A percentile compares a stretch with the other conserved stretches of the same genome.
These are phyloP conservation scores for Agelastica alni DNA, from an alignment of 2,888 invertebrate genomes.

Conservation along the genomic window DNA sequence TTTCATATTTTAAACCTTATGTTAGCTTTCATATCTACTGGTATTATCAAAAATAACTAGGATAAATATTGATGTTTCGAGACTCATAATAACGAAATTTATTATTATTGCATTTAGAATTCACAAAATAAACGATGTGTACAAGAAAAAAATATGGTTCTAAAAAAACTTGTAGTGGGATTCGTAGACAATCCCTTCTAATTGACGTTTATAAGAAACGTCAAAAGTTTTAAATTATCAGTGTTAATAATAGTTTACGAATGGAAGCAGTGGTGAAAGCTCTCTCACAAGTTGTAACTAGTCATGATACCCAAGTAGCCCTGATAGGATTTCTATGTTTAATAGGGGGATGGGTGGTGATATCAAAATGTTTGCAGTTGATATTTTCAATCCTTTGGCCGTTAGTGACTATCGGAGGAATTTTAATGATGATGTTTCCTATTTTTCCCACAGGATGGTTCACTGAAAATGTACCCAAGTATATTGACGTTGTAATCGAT, in stretches of 20 bases:
- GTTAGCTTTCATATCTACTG: too few species aligned
- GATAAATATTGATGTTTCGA: too few species aligned
- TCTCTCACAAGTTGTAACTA: conserved; percentile 13
- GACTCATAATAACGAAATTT: too few species aligned
- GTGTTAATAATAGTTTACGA: conserved; percentile 21
- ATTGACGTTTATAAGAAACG: not conserved
- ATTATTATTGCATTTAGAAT: too few species aligned
- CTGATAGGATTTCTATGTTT: conserved; percentile 36
- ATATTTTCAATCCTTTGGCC: conserved; percentile 40
- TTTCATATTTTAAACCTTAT: too few species aligned
- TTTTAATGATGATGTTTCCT: conserved; percentile 31
- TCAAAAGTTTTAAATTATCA: not conserved
- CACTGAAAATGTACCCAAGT: conserved; percentile 28
- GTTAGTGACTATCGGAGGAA: conserved; percentile 29
- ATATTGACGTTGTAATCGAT: conserved; percentile 8
- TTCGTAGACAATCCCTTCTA: too few species aligned
- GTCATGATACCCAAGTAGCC: conserved; percentile 35
- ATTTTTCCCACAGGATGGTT: conserved; percentile 30
- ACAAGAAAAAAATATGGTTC: too few species aligned
- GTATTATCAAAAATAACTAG: too few species aligned
- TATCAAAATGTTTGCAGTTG: conserved; percentile 37
- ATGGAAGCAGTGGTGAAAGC: conserved; percentile 20
- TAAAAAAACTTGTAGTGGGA: too few species aligned
- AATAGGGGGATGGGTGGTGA: conserved; percentile 37
- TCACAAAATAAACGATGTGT: too few species aligned